Evolutionary conservation across 2,888 invertebrate species (phyloP), one percentile per base, ranked within the genome.

Genomic region (Dastarcus helophoroides): DNA sequence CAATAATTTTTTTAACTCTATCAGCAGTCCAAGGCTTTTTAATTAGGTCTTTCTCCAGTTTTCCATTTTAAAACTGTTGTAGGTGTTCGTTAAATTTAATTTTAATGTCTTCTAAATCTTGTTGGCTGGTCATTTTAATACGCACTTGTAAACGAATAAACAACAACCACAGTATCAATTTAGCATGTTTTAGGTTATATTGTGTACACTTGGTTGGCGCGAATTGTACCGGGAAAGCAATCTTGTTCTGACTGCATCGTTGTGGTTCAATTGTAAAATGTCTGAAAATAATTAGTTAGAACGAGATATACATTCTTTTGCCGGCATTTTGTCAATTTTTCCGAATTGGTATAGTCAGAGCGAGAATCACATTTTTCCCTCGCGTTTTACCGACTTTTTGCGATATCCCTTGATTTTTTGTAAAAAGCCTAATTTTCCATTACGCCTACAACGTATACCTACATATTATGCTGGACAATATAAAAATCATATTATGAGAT

Each of bases 261-360:
- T 12, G 6, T 26, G 10, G 13, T 11, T 8, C 10, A 26, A 17
- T 17, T n/a, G n/a, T 17, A 17, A 17, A 17, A 17, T 17, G 19
- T n/a, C n/a, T 17, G 19, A 17, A 17, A 17, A 17, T 17, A 17
- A 17, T 17, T n/a, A 17, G 6, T 7, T 17, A 17, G n/a, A 17
- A 17, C 19, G n/a, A 17, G 19, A 17, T 17, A 17, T 17, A 17
- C n/a, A n/a, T 17, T 17, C 19, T 17, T 17, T 17, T 17, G 19
- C 19, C n/a, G 15, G 13, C 10, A 14, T 26, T 8, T 14, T 14
- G 9, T 26, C 26, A 26, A 26, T 26, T 13, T 26, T 5, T 6
- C 10, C 14, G 26, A 5, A 26, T 26, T 29, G 29, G 29, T 29
- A 24, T 24, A 8, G 24, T 24, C 9, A 24, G 7, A 26, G 5